These are phyloP conservation scores for Paraplagusia blochii DNA, from an alignment of 2,113 vertebrate species.

Conservation along the genomic window DNA sequence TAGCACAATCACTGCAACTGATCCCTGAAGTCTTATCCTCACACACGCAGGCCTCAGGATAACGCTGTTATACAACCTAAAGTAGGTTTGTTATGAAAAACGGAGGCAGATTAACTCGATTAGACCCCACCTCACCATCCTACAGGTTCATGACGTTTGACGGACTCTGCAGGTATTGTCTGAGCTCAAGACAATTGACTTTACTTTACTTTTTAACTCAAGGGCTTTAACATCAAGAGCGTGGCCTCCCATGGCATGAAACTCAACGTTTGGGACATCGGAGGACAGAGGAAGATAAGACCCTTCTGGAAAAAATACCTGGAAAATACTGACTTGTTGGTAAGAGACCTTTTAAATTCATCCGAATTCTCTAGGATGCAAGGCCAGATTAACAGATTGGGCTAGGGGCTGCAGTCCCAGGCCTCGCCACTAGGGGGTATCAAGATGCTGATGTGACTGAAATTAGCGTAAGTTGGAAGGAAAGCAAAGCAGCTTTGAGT, in stretches of 20 bases:
- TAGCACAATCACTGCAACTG: constrained; percentile 40
- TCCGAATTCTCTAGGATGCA: too few relatives aligned
- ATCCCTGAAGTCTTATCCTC: constrained; percentile 61
- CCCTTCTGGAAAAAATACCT: constrained; percentile 86
- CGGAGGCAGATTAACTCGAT: constrained; percentile 20
- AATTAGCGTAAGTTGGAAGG: too few relatives aligned
- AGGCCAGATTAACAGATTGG: too few relatives aligned
- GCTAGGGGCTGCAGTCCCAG: too few relatives aligned
- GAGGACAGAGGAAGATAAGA: constrained; percentile 83
- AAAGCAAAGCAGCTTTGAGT: too few relatives aligned
- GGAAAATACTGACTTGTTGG: constrained; percentile 84
- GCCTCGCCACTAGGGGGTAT: too few relatives aligned
- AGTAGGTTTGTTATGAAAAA: constrained; percentile 36
- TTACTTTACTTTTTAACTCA: constrained; percentile 5
- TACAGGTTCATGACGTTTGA: too few relatives aligned
- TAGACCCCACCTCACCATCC: too few relatives aligned
- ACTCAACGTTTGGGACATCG: constrained; percentile 86
- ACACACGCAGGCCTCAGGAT: constrained; percentile 54
- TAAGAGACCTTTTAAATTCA: constrained; percentile 54
- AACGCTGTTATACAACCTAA: constrained; percentile 56
- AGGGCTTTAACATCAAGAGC: constrained; percentile 88
- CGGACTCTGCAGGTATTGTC: too few relatives aligned
- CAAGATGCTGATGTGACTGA: too few relatives aligned
- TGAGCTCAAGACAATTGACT: too few relatives aligned
- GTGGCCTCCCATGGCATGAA: constrained; percentile 84